Base-by-base conservation (phyloP, 1,140 invertebrate species). In the Polypedilum pembai region DNA sequence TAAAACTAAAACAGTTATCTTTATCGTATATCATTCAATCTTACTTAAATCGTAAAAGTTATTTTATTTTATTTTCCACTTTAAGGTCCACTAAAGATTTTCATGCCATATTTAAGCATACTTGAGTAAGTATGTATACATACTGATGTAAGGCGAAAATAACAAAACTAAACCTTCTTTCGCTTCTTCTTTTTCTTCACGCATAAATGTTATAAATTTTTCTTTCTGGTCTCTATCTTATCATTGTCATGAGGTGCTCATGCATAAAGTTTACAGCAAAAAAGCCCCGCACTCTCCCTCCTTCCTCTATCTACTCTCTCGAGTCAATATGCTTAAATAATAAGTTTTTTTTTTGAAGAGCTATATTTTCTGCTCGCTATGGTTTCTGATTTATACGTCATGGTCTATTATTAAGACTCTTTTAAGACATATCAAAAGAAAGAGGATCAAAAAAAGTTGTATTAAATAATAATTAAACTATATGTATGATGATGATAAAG, bases 381-480 rank as follows among this genome's bases (percentile, higher is more conserved):
- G 45, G 45, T 56, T 56, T 56, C 45, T 56, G 45, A 56, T 56
- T 56, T 56, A 56, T 56, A 56, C 45, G 45, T 56, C 45, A 56
- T 56, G 45, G 45, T 56, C 45, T 56, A 56, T 56, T 56, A 56
- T 56, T 56, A 56, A 12, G n/a, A 15, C 10, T 33, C 5, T 33
- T 33, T 33, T 33, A 33, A 33, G 24, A 33, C 24, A 33, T 33
- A 33, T 1, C 24, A 33, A 33, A 5, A 33, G 24, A 33, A 33
- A 33, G 24, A 33, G 5, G 24, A 33, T 1, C 41, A 45, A 45
- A 56, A 56, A 56, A 56, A 56, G 45, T 8, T 18, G 17, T 21
- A 69, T 69, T 69, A 69, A 69, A 69, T 69, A 69, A 69, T 69
- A 69, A 69, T 69, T 69, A 69, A 69, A 69, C 65, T 69, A 56